A percentile compares a stretch with the other conserved stretches of the same genome.
Evolutionary conservation across 2,113 vertebrate species (phyloP).

Genomic region (Ifrita kowaldi): DNA sequence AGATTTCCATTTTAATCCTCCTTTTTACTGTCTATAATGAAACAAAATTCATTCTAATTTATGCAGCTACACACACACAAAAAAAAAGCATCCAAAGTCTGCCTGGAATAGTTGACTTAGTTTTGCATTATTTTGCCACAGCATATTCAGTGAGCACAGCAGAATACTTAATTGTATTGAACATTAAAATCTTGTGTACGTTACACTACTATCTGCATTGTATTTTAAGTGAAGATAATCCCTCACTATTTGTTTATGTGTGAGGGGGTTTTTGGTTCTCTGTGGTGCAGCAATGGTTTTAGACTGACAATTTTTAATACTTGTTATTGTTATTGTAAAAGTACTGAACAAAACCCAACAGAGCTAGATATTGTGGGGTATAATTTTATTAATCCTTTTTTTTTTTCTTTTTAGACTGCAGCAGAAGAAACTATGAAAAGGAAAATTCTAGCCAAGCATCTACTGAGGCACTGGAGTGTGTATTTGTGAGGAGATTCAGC

Average conservation of each 20-base stretch:
- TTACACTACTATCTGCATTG: background rate
- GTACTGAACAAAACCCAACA: background rate
- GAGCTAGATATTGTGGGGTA: background rate
- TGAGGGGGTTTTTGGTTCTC: background rate
- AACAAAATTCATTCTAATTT: background rate
- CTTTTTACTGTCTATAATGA: background rate
- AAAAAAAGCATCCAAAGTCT: background rate
- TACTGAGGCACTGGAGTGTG: background rate
- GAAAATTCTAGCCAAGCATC: background rate
- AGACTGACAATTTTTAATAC: background rate
- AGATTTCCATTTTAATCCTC: background rate
- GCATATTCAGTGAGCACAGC: background rate
- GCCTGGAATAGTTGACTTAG: background rate
- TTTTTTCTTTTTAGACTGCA: background rate
- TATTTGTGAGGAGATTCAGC: background rate
- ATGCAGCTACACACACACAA: background rate
- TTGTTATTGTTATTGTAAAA: background rate
- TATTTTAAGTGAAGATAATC: background rate
- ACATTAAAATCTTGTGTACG: background rate
- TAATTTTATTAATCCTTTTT: background rate
- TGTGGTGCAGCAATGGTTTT: background rate
- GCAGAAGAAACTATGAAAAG: background rate
- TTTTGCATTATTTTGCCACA: constrained; percentile 3
- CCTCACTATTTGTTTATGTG: background rate
- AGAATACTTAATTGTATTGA: background rate